phyloP scores from a whole-genome alignment of 2,797 vertebrate species.

The Cottoperca gobio region DNA sequence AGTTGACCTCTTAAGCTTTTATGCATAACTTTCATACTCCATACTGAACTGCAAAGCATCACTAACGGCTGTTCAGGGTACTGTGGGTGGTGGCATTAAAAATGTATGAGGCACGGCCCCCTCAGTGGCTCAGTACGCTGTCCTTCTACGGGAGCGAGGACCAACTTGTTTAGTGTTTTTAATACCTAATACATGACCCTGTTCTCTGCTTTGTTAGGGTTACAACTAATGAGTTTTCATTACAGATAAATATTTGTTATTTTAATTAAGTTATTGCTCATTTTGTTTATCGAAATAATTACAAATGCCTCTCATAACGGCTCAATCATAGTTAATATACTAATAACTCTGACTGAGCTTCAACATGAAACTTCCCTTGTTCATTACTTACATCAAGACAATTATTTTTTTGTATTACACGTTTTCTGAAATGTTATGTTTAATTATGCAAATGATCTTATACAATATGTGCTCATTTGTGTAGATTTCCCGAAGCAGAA shows the following conservation, averaged over 20 bases:
- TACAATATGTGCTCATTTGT: too few species aligned
- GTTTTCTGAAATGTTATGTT: too few species aligned
- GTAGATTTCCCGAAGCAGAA: too few species aligned
- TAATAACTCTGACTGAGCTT: slow-evolving; percentile 2
- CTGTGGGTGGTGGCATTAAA: slow-evolving; percentile 44
- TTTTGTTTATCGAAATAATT: background rate
- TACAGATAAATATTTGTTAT: background rate
- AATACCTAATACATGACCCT: background rate
- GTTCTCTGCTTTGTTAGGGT: background rate
- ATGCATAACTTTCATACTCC: slow-evolving; percentile 18
- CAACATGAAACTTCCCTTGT: too few species aligned
- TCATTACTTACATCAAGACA: too few species aligned
- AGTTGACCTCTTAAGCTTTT: slow-evolving; percentile 45
- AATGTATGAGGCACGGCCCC: slow-evolving; percentile 42
- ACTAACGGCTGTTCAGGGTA: slow-evolving; percentile 13
- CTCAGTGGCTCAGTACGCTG: slow-evolving; percentile 7
- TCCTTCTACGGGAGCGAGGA: background rate
- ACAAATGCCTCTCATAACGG: background rate
- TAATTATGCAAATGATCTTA: too few species aligned
- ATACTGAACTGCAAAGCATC: slow-evolving; percentile 23
- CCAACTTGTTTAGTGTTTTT: slow-evolving; percentile 26
- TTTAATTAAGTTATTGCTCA: background rate
- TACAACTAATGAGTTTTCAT: background rate
- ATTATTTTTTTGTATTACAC: too few species aligned
- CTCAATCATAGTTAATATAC: background rate